Evolutionary conservation across 2,888 invertebrate genomes (phyloP).

Genomic region (Mythimna impura): DNA sequence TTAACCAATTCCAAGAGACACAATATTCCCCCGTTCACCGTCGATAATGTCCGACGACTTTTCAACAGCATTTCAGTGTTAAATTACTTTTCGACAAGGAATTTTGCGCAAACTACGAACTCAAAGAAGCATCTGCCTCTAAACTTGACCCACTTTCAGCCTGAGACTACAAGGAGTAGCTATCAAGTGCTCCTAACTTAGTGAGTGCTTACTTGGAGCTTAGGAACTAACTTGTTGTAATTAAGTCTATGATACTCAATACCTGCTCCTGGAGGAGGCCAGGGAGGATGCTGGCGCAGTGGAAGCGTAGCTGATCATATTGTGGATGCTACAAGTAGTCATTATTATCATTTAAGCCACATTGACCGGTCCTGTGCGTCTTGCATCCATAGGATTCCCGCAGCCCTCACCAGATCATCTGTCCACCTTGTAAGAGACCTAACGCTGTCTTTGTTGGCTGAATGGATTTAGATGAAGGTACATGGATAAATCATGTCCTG

Average conservation of each 20-base stretch:
- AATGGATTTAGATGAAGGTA: too few relatives aligned
- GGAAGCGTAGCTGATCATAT: slow-evolving; percentile 15
- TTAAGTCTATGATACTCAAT: slow-evolving; percentile 50
- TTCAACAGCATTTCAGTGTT: neutral
- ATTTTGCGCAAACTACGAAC: neutral
- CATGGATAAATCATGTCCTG: too few relatives aligned
- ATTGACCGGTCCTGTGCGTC: too few relatives aligned
- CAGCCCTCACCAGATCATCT: too few relatives aligned
- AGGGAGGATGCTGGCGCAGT: neutral
- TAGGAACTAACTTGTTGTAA: slow-evolving; percentile 47
- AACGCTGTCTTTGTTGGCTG: too few relatives aligned
- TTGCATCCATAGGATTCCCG: too few relatives aligned
- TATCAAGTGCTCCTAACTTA: slow-evolving; percentile 23
- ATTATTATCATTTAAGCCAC: too few relatives aligned
- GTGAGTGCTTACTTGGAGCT: slow-evolving; percentile 28
- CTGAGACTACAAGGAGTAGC: slow-evolving; percentile 3
- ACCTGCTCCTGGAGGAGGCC: slow-evolving; percentile 14
- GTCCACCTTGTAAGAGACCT: too few relatives aligned
- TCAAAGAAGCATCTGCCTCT: neutral
- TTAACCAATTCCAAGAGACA: neutral
- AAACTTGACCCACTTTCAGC: neutral
- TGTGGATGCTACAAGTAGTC: neutral
- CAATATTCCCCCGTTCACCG: neutral
- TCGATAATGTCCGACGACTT: neutral
- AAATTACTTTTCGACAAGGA: neutral